These are phyloP conservation scores for Hemibagrus guttatus DNA, from an alignment of 2,797 vertebrate genomes.

Conservation along the genomic window DNA sequence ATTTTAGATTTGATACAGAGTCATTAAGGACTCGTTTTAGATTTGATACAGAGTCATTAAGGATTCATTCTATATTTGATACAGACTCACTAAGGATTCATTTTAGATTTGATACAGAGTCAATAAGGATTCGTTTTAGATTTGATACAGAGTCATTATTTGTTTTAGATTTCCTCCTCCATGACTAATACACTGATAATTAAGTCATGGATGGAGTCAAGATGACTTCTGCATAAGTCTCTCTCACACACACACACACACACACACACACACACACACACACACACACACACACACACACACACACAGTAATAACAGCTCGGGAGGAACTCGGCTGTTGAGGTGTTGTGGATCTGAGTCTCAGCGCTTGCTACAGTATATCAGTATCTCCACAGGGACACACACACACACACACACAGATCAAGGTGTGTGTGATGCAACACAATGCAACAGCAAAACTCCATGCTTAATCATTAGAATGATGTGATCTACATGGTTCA, in stretches of 20 bases:
- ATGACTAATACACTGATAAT: neutral
- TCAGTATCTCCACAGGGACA: constrained; percentile 10
- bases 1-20: neutral
- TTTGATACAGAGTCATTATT: neutral
- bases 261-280: neutral
- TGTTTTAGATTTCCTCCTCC: neutral
- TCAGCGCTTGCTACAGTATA: neutral
- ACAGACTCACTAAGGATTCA: neutral
- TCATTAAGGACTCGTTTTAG: neutral
- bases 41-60: too few relatives aligned
- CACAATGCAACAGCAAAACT: constrained; percentile 4
- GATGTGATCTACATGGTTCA: neutral
- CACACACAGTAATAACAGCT: neutral
- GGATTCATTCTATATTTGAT: too few relatives aligned
- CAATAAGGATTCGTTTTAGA: neutral
- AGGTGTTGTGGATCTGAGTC: too few relatives aligned
- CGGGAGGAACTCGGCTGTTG: too few relatives aligned
- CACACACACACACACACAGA: neutral
- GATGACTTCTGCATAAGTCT: too few relatives aligned
- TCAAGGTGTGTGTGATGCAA: constrained; percentile 32
- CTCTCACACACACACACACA: neutral
- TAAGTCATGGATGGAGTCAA: too few relatives aligned
- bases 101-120: neutral
- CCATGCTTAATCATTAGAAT: neutral
- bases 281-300: neutral